Percentiles rank a stretch among this genome's conserved stretches.
These are phyloP conservation scores for Cenopis cana DNA, from an alignment of 2,888 invertebrate species.

Conservation along the genomic window DNA sequence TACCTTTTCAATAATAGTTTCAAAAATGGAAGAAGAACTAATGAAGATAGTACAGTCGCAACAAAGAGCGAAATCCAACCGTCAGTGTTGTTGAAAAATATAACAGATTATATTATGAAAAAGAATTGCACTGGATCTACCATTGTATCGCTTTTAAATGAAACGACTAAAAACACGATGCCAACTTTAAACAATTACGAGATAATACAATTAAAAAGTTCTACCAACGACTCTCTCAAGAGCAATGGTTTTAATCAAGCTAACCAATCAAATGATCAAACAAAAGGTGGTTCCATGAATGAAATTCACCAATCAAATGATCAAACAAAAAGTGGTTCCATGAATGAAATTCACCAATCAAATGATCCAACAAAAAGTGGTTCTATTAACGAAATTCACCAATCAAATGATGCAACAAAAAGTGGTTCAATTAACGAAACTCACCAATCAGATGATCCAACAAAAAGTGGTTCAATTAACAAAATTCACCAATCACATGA, in stretches of 20 bases:
- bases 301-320: too few relatives aligned
- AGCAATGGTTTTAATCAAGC: neutral
- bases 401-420: neutral
- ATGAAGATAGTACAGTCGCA: neutral
- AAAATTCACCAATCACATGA: neutral
- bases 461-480: neutral
- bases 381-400: neutral
- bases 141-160: neutral
- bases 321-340: neutral
- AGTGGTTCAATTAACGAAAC: neutral
- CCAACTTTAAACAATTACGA: neutral
- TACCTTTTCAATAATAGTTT: neutral
- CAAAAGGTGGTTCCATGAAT: neutral
- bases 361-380: neutral
- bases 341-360: neutral
- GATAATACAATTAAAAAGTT: neutral
- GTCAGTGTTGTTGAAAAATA: neutral
- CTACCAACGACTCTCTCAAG: neutral
- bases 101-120: neutral
- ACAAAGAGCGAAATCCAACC: neutral
- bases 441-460: neutral
- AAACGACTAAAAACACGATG: too few relatives aligned
- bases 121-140: neutral
- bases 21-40: slow-evolving; percentile 10
- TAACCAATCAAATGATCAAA: neutral